phyloP scores from a whole-genome alignment of 1,140 invertebrate species.

The Drosophila arizonae region DNA sequence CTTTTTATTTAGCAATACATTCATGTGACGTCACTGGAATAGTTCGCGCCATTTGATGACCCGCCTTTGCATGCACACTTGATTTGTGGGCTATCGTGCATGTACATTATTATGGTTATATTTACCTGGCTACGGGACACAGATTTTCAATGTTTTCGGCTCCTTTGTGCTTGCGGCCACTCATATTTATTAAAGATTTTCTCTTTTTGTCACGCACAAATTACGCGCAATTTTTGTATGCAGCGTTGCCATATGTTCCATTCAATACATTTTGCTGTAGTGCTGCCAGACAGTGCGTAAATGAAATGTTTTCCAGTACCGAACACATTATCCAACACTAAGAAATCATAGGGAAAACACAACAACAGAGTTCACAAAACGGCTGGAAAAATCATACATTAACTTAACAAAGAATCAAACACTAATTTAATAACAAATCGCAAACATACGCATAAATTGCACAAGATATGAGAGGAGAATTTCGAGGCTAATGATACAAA shows the following conservation, averaged over 20 bases:
- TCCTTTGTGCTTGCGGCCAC: conserved; percentile 67
- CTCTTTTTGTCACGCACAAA: conserved; percentile 55
- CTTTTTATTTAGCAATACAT: conserved; percentile 17
- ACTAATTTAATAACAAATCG: not conserved
- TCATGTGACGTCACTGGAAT: conserved; percentile 58
- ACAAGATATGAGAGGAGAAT: conserved; percentile 1
- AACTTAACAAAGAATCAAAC: not conserved
- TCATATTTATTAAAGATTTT: conserved; percentile 65
- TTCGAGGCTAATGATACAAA: conserved; percentile 28
- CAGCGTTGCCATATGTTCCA: conserved; percentile 34
- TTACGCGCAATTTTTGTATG: conserved; percentile 67
- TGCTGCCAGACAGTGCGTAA: conserved; percentile 10
- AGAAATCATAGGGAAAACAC: conserved; percentile 30
- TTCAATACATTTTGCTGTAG: not conserved
- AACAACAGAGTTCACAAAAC: conserved; percentile 36
- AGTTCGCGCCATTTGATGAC: conserved; percentile 43
- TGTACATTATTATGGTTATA: not conserved
- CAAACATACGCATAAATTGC: conserved; percentile 13
- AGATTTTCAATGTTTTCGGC: conserved; percentile 79
- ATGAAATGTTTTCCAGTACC: conserved; percentile 12
- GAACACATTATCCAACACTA: conserved; percentile 15
- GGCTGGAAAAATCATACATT: conserved; percentile 21
- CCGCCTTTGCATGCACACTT: not conserved
- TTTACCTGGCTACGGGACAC: conserved; percentile 74
- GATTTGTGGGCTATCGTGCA: not conserved